These are phyloP conservation scores for Stenopsyche tienmushanensis DNA, from an alignment of 1,140 invertebrate species.

Conservation along the genomic window DNA sequence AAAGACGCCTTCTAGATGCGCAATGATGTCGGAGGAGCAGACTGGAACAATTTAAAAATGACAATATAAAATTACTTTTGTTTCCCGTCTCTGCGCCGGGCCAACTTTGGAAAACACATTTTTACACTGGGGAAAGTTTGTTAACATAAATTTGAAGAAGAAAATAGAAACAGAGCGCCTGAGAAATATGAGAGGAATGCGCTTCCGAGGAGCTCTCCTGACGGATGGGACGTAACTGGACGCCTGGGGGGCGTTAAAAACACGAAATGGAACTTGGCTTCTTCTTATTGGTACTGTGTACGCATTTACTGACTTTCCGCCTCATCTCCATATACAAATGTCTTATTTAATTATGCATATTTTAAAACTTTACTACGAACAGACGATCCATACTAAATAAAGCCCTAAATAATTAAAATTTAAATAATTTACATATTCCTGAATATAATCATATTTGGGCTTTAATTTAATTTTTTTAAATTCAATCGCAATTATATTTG, in stretches of 20 bases:
- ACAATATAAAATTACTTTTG: conserved; percentile 29
- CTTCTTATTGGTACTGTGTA: not conserved
- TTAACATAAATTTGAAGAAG: not conserved
- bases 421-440: no score
- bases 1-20: no score
- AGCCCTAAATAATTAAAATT: no score
- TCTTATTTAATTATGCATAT: no score
- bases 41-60: conserved; percentile 17
- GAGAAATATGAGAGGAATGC: conserved; percentile 18
- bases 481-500: no score
- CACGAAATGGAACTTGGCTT: not conserved
- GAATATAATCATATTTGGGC: no score
- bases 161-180: conserved; percentile 1
- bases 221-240: conserved; percentile 1
- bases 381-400: no score
- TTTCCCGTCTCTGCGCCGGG: not conserved
- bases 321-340: no score
- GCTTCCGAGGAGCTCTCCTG: not conserved
- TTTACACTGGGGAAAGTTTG: conserved; percentile 12
- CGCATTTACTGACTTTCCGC: no score
- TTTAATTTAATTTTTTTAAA: no score
- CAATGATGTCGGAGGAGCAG: no score
- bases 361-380: no score
- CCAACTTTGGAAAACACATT: conserved; percentile 18
- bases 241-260: not conserved